These are phyloP conservation scores for Drosophila nigromelanica DNA, from an alignment of 1,140 invertebrate genomes.

Conservation along the genomic window DNA sequence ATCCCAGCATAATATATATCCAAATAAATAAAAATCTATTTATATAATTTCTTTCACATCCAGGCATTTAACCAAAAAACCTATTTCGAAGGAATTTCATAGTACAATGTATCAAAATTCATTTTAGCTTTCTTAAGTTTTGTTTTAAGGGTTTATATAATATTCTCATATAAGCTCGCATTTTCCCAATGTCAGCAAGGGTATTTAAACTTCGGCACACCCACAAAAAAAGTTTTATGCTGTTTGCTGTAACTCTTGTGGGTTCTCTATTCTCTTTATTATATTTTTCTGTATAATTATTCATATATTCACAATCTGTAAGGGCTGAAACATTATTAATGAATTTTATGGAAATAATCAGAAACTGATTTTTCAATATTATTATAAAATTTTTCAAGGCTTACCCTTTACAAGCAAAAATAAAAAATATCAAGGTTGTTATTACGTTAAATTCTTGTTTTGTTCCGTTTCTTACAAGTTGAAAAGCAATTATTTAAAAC, in stretches of 20 bases:
- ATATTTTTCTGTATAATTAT: neutral
- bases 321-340: neutral
- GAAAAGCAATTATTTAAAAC: slow-evolving; percentile 1
- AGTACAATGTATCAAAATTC: too few species aligned
- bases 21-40: too few species aligned
- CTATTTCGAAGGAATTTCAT: too few species aligned
- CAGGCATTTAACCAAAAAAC: too few species aligned
- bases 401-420: neutral
- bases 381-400: neutral
- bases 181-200: too few species aligned
- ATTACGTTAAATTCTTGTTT: neutral
- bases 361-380: neutral
- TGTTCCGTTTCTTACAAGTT: neutral
- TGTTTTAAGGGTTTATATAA: too few species aligned
- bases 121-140: too few species aligned
- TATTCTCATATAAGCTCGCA: too few species aligned
- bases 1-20: neutral
- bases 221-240: too few species aligned
- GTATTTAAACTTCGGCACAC: too few species aligned
- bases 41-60: too few species aligned
- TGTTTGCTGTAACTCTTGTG: neutral
- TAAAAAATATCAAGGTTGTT: neutral
- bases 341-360: neutral
- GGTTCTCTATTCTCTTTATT: neutral
- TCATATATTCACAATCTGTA: neutral